phyloP scores from a whole-genome alignment of 2,113 vertebrate genomes.

The Castor canadensis region DNA sequence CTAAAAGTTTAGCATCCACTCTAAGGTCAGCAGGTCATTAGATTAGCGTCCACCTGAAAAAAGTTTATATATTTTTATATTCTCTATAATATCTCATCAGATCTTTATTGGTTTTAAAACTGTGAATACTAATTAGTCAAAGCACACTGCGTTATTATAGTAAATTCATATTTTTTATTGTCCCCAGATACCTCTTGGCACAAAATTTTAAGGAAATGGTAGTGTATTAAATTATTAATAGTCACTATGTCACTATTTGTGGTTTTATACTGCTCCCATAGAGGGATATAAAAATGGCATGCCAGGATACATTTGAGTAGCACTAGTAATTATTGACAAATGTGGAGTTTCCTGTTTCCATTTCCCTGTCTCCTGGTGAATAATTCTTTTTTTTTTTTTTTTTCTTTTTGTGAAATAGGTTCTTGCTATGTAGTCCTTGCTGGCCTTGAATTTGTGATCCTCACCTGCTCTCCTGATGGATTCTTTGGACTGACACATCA shows the following conservation, averaged over 20 bases:
- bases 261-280: neutral
- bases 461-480: neutral
- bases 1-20: neutral
- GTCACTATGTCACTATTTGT: neutral
- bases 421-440: no score
- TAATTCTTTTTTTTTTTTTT: no score
- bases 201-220: neutral
- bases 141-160: neutral
- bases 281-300: conserved; percentile 4
- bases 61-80: neutral
- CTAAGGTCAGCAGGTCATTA: conserved; percentile 18
- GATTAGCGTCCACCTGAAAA: neutral
- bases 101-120: conserved; percentile 45
- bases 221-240: neutral
- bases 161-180: neutral
- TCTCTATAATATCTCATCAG: conserved; percentile 30
- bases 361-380: neutral
- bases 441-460: no score
- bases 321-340: neutral
- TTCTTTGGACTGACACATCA: conserved; percentile 5
- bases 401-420: no score
- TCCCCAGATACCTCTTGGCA: neutral
- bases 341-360: neutral
- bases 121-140: conserved; percentile 31
- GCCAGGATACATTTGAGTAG: neutral